Conservation (phyloP, 2,113 vertebrate species). For the Addax nasomaculatus region DNA sequence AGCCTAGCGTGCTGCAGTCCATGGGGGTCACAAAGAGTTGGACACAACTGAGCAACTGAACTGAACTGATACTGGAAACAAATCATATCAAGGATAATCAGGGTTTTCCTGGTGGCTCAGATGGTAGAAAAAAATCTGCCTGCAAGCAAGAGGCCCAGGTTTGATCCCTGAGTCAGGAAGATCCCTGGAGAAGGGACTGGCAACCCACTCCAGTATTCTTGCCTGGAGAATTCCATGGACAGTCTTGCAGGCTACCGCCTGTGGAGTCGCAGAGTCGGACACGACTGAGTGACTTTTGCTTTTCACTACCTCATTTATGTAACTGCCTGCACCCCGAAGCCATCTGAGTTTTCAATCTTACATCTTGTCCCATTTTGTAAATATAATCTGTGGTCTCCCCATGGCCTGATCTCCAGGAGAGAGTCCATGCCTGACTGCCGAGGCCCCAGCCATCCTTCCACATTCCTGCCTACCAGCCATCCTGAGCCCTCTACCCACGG, state of each 20-base stretch:
- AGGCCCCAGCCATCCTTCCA: background rate
- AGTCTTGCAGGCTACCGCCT: background rate
- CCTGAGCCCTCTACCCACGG: background rate
- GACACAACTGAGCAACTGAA: background rate
- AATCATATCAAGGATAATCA: background rate
- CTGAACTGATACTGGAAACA: background rate
- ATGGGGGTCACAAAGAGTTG: background rate
- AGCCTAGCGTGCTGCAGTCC: background rate
- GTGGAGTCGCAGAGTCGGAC: accelerated
- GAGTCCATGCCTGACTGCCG: background rate
- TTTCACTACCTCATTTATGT: background rate
- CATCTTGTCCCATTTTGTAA: background rate
- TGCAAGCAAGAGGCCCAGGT: background rate
- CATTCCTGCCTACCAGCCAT: background rate
- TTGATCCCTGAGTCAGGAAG: background rate
- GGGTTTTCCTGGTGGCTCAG: background rate
- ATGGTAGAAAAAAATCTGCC: background rate
- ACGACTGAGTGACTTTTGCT: background rate
- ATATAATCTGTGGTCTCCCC: background rate
- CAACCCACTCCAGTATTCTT: background rate
- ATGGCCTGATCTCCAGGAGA: background rate
- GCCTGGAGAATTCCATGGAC: background rate
- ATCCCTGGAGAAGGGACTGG: background rate
- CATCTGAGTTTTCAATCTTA: background rate
- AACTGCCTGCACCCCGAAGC: background rate